These are phyloP conservation scores for Cotesia typhae DNA, from an alignment of 1,140 invertebrate species.

Conservation along the genomic window DNA sequence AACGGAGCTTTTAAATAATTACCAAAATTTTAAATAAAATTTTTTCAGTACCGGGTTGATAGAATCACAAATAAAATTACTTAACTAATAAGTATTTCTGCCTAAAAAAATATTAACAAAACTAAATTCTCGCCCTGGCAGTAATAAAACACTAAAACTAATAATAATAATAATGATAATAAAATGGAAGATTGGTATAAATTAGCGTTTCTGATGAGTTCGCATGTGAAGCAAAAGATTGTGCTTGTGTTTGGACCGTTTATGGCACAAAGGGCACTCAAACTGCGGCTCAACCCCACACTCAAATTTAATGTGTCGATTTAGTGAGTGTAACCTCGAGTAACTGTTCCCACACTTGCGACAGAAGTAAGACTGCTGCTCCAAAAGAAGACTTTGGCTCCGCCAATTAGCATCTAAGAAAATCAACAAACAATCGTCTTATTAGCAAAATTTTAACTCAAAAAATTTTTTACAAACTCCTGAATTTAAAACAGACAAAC, in stretches of 20 bases:
- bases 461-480: no score
- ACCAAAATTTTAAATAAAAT: no score
- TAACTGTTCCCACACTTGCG: conserved; percentile 70
- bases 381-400: background rate
- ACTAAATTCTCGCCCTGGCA: background rate
- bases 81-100: no score
- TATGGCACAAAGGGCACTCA: conserved; percentile 69
- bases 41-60: no score
- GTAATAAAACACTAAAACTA: no score
- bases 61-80: no score
- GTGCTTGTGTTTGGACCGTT: conserved; percentile 70
- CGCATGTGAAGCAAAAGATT: conserved; percentile 68
- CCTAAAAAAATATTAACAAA: background rate
- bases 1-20: no score
- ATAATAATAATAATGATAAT: background rate
- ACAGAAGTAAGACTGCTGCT: conserved; percentile 54
- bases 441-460: no score
- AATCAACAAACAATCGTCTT: no score
- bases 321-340: conserved; percentile 69
- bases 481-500: no score
- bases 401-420: no score
- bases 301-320: conserved; percentile 73
- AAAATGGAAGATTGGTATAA: background rate
- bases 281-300: conserved; percentile 72
- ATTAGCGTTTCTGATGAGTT: conserved; percentile 65